These are phyloP conservation scores for Drosophila ezoana DNA, from an alignment of 2,888 invertebrate species.

Conservation along the genomic window DNA sequence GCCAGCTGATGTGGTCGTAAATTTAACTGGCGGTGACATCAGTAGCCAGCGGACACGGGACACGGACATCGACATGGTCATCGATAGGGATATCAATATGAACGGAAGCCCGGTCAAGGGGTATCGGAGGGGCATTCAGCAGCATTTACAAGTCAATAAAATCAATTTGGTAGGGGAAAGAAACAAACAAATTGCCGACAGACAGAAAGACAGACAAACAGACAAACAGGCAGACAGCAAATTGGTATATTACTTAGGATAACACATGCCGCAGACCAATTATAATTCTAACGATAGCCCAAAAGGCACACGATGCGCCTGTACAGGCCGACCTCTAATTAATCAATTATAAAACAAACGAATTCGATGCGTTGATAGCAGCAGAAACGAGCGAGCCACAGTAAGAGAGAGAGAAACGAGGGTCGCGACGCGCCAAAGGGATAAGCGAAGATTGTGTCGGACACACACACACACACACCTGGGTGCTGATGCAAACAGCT, in stretches of 20 bases:
- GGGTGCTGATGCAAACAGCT: conserved; percentile 34
- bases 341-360: conserved; percentile 83
- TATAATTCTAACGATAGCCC: conserved; percentile 75
- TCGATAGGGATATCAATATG: conserved; percentile 19
- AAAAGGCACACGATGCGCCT: conserved; percentile 16
- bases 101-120: conserved; percentile 47
- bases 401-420: conserved; percentile 7
- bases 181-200: conserved; percentile 65
- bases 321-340: conserved; percentile 81
- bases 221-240: conserved; percentile 32
- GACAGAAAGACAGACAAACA: conserved; percentile 17
- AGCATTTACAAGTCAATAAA: conserved; percentile 79
- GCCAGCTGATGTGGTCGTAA: conserved; percentile 39
- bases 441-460: conserved; percentile 43
- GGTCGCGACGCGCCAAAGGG: conserved; percentile 48
- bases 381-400: conserved; percentile 2
- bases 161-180: conserved; percentile 62
- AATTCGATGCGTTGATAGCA: conserved; percentile 62
- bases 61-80: conserved; percentile 9
- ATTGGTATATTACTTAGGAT: conserved; percentile 76
- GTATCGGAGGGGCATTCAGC: conserved; percentile 24
- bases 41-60: conserved; percentile 26
- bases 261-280: conserved; percentile 82
- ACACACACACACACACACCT: conserved; percentile 33
- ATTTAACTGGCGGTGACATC: conserved; percentile 46